Conservation (phyloP, 2,888 invertebrate genomes). For the Dermolepida albohirtum region DNA sequence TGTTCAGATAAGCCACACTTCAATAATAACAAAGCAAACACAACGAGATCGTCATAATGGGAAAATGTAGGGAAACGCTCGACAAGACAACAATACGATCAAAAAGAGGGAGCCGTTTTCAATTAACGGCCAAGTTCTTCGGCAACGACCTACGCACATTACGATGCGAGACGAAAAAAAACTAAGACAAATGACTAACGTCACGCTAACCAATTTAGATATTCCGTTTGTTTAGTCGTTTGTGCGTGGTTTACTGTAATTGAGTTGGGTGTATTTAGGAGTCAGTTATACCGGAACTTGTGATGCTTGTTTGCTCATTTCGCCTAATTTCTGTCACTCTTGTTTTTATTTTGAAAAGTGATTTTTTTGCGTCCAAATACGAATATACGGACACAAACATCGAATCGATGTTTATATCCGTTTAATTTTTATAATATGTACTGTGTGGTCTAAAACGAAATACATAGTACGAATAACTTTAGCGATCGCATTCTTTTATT, state of each 20-base stretch:
- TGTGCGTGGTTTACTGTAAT: conserved; percentile 10
- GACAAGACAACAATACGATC: conserved; percentile 10
- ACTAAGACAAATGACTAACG: conserved; percentile 30
- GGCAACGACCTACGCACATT: conserved; percentile 19
- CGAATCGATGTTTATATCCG: too few species aligned
- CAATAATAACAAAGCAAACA: too few species aligned
- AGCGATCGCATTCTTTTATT: too few species aligned
- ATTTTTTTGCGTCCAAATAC: too few species aligned
- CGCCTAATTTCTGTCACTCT: neutral
- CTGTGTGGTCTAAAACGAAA: neutral
- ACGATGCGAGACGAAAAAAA: conserved; percentile 20
- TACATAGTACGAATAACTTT: too few species aligned
- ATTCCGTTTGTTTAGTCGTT: conserved; percentile 30
- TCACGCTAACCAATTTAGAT: conserved; percentile 34
- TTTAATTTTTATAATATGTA: neutral
- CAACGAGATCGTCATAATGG: too few species aligned
- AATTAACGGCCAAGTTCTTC: conserved; percentile 18
- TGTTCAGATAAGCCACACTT: neutral
- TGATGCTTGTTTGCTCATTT: neutral
- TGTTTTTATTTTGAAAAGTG: neutral
- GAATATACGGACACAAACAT: too few species aligned
- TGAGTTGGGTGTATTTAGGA: conserved; percentile 13
- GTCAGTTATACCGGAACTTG: conserved; percentile 15
- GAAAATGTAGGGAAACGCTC: too few species aligned
- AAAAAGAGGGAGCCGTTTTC: conserved; percentile 11